A percentile compares a stretch with the other conserved stretches of the same genome.
Conservation (phyloP, 2,888 invertebrate genomes). For the Epirrhoe tristata region DNA sequence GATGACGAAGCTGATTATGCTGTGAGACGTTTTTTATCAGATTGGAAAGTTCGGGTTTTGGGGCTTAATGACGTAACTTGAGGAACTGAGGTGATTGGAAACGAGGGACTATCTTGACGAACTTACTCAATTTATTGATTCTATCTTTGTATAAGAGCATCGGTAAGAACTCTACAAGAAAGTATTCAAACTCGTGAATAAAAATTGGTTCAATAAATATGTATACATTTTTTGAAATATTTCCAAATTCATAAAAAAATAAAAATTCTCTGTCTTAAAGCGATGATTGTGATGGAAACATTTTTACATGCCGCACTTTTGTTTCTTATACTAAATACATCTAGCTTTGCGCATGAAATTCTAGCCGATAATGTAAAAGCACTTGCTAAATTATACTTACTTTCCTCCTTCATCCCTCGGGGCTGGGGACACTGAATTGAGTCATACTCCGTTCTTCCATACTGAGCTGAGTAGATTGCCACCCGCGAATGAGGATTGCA, state of each 20-base stretch:
- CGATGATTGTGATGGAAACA: too few relatives aligned
- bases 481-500: slow-evolving; percentile 95
- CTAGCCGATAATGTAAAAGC: not conserved
- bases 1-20: slow-evolving; percentile 46
- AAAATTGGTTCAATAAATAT: too few relatives aligned
- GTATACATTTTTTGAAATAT: too few relatives aligned
- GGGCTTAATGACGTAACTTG: slow-evolving; percentile 33
- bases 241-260: too few relatives aligned
- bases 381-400: slow-evolving; percentile 84
- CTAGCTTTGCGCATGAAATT: too few relatives aligned
- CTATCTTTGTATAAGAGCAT: not conserved
- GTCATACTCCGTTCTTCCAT: slow-evolving; percentile 95
- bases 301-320: too few relatives aligned
- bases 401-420: slow-evolving; percentile 94
- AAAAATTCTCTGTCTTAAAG: too few relatives aligned
- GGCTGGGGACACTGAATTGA: slow-evolving; percentile 95
- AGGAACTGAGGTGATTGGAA: slow-evolving; percentile 5
- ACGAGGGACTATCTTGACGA: slow-evolving; percentile 1
- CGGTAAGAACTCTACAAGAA: not conserved
- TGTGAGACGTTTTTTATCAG: slow-evolving; percentile 43
- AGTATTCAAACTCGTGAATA: too few relatives aligned
- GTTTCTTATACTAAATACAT: too few relatives aligned
- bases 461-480: slow-evolving; percentile 96
- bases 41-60: slow-evolving; percentile 40
- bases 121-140: not conserved